Conservation (phyloP, 2,797 vertebrate genomes). For the Sebastes vulpes region DNA sequence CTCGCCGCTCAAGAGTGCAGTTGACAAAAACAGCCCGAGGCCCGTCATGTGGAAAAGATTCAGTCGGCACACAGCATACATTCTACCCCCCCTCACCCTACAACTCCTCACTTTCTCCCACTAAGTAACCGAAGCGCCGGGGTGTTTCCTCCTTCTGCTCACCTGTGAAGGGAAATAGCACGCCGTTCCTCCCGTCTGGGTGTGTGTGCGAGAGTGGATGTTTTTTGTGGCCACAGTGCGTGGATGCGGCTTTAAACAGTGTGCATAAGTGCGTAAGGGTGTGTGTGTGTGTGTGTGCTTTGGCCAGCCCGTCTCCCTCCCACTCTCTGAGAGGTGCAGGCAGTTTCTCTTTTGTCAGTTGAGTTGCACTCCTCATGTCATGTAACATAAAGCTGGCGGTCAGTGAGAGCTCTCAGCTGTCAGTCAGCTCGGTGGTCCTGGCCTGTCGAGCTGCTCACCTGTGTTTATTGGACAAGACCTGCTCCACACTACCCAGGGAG, state of each 20-base stretch:
- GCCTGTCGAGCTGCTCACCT: conserved; percentile 82
- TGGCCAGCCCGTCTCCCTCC: conserved; percentile 4
- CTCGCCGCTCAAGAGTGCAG: conserved; percentile 84
- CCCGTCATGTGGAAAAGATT: conserved; percentile 88
- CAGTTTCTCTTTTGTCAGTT: conserved; percentile 76
- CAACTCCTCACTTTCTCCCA: conserved; percentile 69
- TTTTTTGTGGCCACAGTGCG: conserved; percentile 39
- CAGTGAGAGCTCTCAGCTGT: conserved; percentile 84
- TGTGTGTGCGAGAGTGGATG: conserved; percentile 17
- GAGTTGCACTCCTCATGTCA: conserved; percentile 84
- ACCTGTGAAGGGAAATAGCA: conserved; percentile 83
- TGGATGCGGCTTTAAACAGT: conserved; percentile 59
- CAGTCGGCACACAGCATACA: conserved; percentile 81
- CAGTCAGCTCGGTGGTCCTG: conserved; percentile 84
- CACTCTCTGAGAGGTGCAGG: conserved; percentile 50
- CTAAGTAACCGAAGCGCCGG: conserved; percentile 72
- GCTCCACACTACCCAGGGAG: conserved; percentile 74
- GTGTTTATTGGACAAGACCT: conserved; percentile 85
- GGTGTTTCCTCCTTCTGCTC: conserved; percentile 80
- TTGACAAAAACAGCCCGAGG: conserved; percentile 89
- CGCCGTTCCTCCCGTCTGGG: conserved; percentile 55
- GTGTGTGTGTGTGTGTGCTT: conserved; percentile 11
- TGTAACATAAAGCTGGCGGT: conserved; percentile 87
- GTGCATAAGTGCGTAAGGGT: conserved; percentile 10
- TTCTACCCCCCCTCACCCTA: conserved; percentile 31